These are phyloP conservation scores for Eumeta japonica DNA, from an alignment of 1,140 invertebrate genomes.

Conservation along the genomic window DNA sequence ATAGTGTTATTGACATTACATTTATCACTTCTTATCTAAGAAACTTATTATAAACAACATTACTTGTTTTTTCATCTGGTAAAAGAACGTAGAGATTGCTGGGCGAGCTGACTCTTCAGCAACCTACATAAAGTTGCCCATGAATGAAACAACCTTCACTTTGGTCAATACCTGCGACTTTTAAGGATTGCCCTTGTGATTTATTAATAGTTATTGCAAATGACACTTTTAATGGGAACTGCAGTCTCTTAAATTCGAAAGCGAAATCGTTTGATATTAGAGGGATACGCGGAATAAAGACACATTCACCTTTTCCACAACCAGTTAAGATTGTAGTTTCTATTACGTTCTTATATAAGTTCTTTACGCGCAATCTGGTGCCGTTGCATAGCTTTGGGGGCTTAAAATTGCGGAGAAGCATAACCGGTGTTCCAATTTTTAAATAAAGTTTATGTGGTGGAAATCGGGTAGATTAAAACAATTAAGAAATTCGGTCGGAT, in stretches of 20 bases:
- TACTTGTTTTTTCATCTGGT: constrained; percentile 31
- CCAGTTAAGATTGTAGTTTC: constrained; percentile 17
- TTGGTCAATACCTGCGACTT: constrained; percentile 20
- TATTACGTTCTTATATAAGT: constrained; percentile 25
- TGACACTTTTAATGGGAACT: constrained; percentile 47
- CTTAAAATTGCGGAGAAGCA: constrained; percentile 36
- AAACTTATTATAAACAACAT: constrained; percentile 22
- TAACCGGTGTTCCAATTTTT: constrained; percentile 22
- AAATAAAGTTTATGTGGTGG: constrained; percentile 32
- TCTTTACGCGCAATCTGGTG: constrained; percentile 39
- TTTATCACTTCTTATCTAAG: constrained; percentile 7
- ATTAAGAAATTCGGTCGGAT: constrained; percentile 23
- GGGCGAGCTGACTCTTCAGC: constrained; percentile 39
- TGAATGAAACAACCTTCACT: constrained; percentile 18
- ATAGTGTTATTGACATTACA: constrained; percentile 2
- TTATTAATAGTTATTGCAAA: constrained; percentile 61
- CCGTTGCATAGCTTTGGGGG: constrained; percentile 45
- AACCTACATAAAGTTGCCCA: constrained; percentile 20
- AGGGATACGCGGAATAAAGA: constrained; percentile 17
- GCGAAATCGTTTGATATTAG: constrained; percentile 20
- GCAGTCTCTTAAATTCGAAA: constrained; percentile 34
- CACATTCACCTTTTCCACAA: constrained; percentile 21
- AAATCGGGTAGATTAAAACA: constrained; percentile 23
- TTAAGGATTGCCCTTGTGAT: constrained; percentile 51
- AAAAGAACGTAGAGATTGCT: constrained; percentile 33